phyloP scores from a whole-genome alignment of 2,888 invertebrate species.

The Parelbella ahira region DNA sequence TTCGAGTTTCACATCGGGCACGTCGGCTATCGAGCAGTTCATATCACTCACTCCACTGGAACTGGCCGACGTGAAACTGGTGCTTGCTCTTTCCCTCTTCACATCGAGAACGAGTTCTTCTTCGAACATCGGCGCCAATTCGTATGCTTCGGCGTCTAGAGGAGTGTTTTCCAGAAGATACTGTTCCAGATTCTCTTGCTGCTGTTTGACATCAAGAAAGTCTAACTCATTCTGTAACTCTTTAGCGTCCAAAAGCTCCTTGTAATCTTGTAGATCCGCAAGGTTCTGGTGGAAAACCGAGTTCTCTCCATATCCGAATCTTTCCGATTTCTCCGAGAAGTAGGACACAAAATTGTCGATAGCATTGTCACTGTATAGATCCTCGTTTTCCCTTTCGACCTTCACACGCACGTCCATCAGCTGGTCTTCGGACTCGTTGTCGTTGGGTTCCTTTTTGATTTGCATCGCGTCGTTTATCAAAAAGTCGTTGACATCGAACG shows the following conservation, averaged over 20 bases:
- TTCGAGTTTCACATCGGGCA: conserved; percentile 60
- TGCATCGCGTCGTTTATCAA: conserved; percentile 63
- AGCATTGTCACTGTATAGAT: conserved; percentile 67
- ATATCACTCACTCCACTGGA: conserved; percentile 76
- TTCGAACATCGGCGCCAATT: conserved; percentile 65
- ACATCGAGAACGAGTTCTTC: conserved; percentile 62
- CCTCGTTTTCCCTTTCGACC: conserved; percentile 54
- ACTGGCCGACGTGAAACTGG: conserved; percentile 72
- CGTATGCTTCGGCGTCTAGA: conserved; percentile 59
- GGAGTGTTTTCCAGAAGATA: conserved; percentile 70
- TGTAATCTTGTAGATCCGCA: conserved; percentile 80
- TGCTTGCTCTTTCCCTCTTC: conserved; percentile 73
- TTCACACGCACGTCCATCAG: conserved; percentile 51
- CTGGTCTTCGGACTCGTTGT: conserved; percentile 30
- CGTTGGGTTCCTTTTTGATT: conserved; percentile 57
- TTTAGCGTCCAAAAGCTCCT: conserved; percentile 59
- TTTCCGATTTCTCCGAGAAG: conserved; percentile 57
- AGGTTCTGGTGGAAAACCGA: conserved; percentile 80
- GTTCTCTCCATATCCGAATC: conserved; percentile 55
- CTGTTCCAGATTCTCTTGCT: conserved; percentile 62
- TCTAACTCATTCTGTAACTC: conserved; percentile 63
- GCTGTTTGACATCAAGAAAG: conserved; percentile 62
- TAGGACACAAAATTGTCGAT: conserved; percentile 69
- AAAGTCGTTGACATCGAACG: conserved; percentile 72
- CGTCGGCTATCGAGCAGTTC: conserved; percentile 49